A percentile compares a stretch with the other conserved stretches of the same genome.
These are phyloP conservation scores for Megaceryle torquata DNA, from an alignment of 2,113 vertebrate species.

Conservation along the genomic window DNA sequence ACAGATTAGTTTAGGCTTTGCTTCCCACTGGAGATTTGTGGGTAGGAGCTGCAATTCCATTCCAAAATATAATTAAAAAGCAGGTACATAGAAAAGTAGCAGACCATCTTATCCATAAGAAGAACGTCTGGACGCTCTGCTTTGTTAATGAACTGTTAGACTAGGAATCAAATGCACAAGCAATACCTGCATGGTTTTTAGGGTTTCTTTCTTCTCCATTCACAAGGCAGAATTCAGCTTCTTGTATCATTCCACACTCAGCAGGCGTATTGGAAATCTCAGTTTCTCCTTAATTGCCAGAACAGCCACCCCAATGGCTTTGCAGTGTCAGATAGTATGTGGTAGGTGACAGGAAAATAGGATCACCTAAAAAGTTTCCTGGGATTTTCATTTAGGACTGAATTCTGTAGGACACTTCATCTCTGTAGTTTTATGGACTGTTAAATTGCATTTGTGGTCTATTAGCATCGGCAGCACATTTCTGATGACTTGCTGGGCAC, in stretches of 20 bases:
- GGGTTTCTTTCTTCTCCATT: background rate
- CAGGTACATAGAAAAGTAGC: background rate
- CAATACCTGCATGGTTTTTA: background rate
- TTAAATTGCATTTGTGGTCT: background rate
- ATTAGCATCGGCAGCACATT: background rate
- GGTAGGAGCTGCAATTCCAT: background rate
- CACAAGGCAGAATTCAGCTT: background rate
- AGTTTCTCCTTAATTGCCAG: background rate
- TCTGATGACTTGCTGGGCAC: background rate
- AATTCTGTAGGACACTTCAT: background rate
- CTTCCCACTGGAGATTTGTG: conserved; percentile 21
- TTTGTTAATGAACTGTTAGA: conserved; percentile 50
- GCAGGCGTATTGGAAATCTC: background rate
- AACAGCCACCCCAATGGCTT: background rate
- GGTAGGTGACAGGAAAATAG: background rate
- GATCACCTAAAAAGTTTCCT: background rate
- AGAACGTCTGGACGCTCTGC: conserved; percentile 22
- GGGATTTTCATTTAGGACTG: conserved; percentile 9
- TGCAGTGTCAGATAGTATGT: background rate
- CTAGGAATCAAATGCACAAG: conserved; percentile 16
- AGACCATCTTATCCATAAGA: conserved; percentile 21
- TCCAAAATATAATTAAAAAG: conserved; percentile 52
- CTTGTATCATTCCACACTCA: background rate
- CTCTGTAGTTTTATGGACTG: background rate
- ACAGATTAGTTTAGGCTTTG: conserved; percentile 43